Conservation (phyloP, 2,797 vertebrate genomes). For the Loris lydekkerianus region DNA sequence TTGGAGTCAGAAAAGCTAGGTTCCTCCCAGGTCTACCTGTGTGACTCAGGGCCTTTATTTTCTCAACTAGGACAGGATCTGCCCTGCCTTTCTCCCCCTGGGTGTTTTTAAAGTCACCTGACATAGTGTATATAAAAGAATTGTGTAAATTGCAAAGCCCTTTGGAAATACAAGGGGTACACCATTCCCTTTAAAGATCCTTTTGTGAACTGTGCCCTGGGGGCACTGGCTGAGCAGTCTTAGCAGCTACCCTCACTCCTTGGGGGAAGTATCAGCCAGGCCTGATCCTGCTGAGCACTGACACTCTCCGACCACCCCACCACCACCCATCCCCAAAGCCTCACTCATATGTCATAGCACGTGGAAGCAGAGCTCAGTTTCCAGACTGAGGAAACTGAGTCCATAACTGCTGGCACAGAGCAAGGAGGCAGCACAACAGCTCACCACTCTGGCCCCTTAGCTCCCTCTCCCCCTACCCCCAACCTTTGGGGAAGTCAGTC, state of each 20-base stretch:
- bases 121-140: neutral
- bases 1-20: neutral
- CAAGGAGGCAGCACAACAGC: neutral
- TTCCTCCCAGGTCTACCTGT: neutral
- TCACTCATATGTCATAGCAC: too few species aligned
- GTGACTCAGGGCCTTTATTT: neutral
- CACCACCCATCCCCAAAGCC: neutral
- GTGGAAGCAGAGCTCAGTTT: neutral
- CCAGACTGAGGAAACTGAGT: neutral
- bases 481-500: neutral
- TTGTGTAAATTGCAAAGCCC: neutral
- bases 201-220: neutral
- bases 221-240: neutral
- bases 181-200: neutral
- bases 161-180: neutral
- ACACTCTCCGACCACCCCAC: neutral
- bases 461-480: neutral
- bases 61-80: neutral
- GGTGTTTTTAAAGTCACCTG: neutral
- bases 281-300: neutral
- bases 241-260: neutral
- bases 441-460: neutral
- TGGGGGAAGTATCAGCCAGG: neutral
- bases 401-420: neutral
- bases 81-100: neutral